These are phyloP conservation scores for Cichladusa arquata DNA, from an alignment of 2,113 vertebrate genomes.

Conservation along the genomic window DNA sequence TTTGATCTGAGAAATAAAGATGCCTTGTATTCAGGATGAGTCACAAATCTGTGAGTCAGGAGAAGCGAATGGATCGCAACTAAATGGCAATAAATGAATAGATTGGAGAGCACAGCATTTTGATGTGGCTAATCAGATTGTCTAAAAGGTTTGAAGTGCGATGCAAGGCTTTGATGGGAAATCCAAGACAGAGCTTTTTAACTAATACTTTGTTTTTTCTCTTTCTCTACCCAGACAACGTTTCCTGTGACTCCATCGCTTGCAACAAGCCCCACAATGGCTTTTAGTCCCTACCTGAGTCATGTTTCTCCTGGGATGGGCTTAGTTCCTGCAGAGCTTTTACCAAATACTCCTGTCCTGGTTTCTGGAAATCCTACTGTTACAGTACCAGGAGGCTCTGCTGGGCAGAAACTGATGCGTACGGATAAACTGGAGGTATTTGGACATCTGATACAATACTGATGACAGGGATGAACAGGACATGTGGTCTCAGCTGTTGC, in stretches of 20 bases:
- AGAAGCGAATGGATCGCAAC: background rate
- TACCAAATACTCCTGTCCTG: constrained; percentile 89
- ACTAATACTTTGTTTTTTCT: constrained; percentile 16
- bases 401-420: constrained; percentile 87
- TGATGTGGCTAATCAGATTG: background rate
- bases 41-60: constrained; percentile 23
- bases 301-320: constrained; percentile 91
- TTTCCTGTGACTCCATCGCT: constrained; percentile 89
- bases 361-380: constrained; percentile 90
- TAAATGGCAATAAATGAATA: constrained; percentile 1
- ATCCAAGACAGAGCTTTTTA: background rate
- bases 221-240: constrained; percentile 78
- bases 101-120: background rate
- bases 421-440: constrained; percentile 98
- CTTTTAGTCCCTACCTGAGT: constrained; percentile 93
- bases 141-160: constrained; percentile 3
- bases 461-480: background rate
- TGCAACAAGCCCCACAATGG: constrained; percentile 88
- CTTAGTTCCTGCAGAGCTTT: constrained; percentile 89
- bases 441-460: background rate
- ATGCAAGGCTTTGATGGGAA: background rate
- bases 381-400: constrained; percentile 83
- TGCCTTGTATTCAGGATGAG: constrained; percentile 35
- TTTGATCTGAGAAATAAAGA: constrained; percentile 50
- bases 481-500: background rate